Conservation (phyloP, 2,797 vertebrate genomes). For the Labeo calbasu region DNA sequence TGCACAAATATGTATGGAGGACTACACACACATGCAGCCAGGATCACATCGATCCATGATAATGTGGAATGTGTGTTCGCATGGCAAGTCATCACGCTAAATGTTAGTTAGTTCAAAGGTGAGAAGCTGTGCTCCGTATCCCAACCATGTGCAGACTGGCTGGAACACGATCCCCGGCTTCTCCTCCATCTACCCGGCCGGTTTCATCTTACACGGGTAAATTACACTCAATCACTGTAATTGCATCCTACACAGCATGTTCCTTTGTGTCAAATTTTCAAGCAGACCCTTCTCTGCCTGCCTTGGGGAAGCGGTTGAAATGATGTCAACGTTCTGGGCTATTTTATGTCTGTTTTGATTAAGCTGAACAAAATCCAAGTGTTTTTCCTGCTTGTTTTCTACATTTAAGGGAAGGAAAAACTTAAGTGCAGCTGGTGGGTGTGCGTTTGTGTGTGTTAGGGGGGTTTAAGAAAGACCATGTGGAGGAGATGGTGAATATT, state of each 20-base stretch:
- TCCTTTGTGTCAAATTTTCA: conserved; percentile 62
- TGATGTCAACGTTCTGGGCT: conserved; percentile 76
- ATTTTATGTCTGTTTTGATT: conserved; percentile 79
- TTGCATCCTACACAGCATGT: conserved; percentile 74
- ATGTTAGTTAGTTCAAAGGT: conserved; percentile 52
- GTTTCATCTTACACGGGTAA: conserved; percentile 80
- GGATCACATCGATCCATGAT: conserved; percentile 7
- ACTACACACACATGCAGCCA: neutral
- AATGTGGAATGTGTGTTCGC: conserved; percentile 36
- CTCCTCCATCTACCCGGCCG: conserved; percentile 69
- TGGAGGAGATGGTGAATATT: conserved; percentile 43
- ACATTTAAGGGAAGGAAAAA: conserved; percentile 75
- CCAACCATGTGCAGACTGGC: conserved; percentile 51
- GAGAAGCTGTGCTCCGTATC: conserved; percentile 44
- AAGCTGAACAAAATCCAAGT: conserved; percentile 75
- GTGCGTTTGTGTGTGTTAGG: conserved; percentile 54
- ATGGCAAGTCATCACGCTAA: conserved; percentile 49
- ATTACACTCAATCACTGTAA: conserved; percentile 83
- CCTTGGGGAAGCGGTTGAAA: conserved; percentile 51
- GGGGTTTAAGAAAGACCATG: conserved; percentile 60
- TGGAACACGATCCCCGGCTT: conserved; percentile 70
- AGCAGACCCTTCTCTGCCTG: conserved; percentile 42
- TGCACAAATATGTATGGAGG: neutral
- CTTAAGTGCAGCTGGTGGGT: conserved; percentile 70
- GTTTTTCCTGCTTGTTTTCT: conserved; percentile 71